phyloP scores from a whole-genome alignment of 2,113 vertebrate genomes.

The Cisticola juncidis region DNA sequence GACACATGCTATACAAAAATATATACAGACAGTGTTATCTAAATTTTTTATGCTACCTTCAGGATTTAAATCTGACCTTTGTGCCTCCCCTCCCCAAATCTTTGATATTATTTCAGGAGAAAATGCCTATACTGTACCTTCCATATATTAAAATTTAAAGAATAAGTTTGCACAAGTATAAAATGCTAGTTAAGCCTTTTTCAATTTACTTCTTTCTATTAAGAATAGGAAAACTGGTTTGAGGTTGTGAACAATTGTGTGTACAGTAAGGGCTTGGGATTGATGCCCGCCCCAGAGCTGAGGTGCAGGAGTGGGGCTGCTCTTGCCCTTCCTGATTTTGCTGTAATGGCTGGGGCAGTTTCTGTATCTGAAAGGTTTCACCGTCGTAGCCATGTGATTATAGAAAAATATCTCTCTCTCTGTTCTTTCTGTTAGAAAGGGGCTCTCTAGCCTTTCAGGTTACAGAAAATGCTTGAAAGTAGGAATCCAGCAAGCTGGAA shows the following conservation, averaged over 20 bases:
- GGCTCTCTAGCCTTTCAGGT: neutral
- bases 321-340: neutral
- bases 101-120: conserved; percentile 18
- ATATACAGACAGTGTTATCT: neutral
- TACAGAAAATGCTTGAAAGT: neutral
- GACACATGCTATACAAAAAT: conserved; percentile 4
- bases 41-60: neutral
- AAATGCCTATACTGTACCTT: neutral
- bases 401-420: neutral
- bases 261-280: neutral
- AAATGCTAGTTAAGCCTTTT: conserved; percentile 32
- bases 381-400: neutral
- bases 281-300: rapidly evolving
- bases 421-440: neutral
- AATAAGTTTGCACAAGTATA: neutral
- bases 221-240: neutral
- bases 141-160: conserved; percentile 1
- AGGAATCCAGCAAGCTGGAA: neutral
- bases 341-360: neutral
- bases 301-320: neutral
- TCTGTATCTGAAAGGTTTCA: neutral
- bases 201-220: neutral
- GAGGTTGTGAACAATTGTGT: neutral
- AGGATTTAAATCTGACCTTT: conserved; percentile 49
- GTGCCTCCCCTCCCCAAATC: neutral